A percentile compares a stretch with the other conserved stretches of the same genome.
These are phyloP conservation scores for Tanytarsus gracilentus DNA, from an alignment of 2,888 invertebrate species.

Conservation along the genomic window DNA sequence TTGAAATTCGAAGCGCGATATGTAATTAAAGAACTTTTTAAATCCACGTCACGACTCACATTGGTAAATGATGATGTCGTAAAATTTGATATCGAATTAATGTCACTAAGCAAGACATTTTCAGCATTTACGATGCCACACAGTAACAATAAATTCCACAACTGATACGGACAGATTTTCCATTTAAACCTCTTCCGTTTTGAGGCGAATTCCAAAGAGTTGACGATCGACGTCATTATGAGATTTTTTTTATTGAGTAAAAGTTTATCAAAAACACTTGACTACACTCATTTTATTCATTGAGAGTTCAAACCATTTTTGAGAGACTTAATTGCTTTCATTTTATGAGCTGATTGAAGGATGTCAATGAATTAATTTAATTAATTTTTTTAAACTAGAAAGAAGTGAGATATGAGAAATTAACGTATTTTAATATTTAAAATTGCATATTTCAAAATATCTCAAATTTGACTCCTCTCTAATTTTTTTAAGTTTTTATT, in stretches of 20 bases:
- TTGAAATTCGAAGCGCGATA: not conserved
- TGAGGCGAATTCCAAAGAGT: too few species aligned
- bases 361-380: too few species aligned
- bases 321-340: too few species aligned
- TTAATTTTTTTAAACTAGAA: too few species aligned
- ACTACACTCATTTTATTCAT: not conserved
- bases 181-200: slow-evolving; percentile 10
- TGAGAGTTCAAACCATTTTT: not conserved
- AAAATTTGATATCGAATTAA: not conserved
- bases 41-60: not conserved
- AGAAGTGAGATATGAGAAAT: too few species aligned
- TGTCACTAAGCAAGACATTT: not conserved
- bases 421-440: too few species aligned
- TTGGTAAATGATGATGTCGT: not conserved
- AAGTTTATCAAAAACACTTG: too few species aligned
- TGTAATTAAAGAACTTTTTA: not conserved
- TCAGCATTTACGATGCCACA: not conserved
- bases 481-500: not conserved
- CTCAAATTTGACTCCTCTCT: too few species aligned
- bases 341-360: too few species aligned
- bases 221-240: not conserved
- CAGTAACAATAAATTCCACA: slow-evolving; percentile 13
- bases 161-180: slow-evolving; percentile 17
- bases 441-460: too few species aligned
- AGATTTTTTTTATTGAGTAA: not conserved